Evolutionary conservation across 2,113 vertebrate species (phyloP).

Genomic region (Zapus hudsonius): DNA sequence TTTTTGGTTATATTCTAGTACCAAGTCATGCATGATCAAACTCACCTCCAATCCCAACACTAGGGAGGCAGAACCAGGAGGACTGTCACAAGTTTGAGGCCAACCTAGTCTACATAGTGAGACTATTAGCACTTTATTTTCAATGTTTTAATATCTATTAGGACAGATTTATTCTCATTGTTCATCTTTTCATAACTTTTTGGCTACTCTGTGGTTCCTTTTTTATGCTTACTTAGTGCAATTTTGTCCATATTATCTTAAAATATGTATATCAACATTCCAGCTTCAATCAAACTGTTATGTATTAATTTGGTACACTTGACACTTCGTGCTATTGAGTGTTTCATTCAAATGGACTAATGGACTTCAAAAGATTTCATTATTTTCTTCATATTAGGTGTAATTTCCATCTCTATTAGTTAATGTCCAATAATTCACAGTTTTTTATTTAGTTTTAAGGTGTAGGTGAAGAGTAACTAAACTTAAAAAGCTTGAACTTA

Average conservation of each 20-base stretch:
- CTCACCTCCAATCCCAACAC: too few species aligned
- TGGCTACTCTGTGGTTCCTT: background rate
- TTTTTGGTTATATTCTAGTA: background rate
- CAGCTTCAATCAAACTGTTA: background rate
- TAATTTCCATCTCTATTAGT: background rate
- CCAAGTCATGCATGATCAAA: background rate
- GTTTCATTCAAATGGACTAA: constrained; percentile 14
- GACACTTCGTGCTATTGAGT: background rate
- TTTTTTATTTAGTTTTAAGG: constrained; percentile 18
- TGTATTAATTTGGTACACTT: background rate
- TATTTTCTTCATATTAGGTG: background rate
- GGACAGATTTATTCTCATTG: background rate
- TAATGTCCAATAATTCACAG: background rate
- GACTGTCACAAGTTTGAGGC: background rate
- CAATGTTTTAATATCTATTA: background rate
- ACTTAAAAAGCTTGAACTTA: background rate
- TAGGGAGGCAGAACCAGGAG: background rate
- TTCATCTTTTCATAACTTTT: constrained; percentile 27
- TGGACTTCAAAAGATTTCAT: background rate
- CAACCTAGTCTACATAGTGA: too few species aligned
- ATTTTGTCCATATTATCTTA: constrained; percentile 9
- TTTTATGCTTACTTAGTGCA: background rate
- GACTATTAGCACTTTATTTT: background rate
- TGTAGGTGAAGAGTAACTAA: background rate
- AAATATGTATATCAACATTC: background rate